Conservation (phyloP, 1,140 invertebrate genomes). For the Tribolium madens region DNA sequence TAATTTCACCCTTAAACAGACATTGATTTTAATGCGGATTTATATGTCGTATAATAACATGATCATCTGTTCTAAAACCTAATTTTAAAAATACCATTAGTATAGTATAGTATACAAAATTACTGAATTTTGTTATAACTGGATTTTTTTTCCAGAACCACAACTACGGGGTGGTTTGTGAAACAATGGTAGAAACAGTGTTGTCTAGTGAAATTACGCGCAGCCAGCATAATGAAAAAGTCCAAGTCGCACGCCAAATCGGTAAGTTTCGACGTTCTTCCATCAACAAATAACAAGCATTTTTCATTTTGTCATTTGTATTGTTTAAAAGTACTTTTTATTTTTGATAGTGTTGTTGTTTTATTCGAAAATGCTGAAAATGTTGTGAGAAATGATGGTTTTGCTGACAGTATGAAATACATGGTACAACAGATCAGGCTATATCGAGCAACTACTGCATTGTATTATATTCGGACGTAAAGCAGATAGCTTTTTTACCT, state of each 20-base stretch:
- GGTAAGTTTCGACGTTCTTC: slow-evolving; percentile 55
- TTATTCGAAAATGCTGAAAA: no score
- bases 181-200: slow-evolving; percentile 64
- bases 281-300: background rate
- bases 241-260: slow-evolving; percentile 63
- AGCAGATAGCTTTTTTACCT: background rate
- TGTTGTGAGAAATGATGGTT: background rate
- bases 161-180: slow-evolving; percentile 57
- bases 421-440: background rate
- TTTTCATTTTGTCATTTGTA: background rate
- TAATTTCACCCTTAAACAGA: no score
- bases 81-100: no score
- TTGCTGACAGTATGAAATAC: background rate
- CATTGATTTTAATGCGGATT: no score
- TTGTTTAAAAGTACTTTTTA: no score
- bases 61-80: no score
- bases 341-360: no score
- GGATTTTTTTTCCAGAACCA: slow-evolving; percentile 54
- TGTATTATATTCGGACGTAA: background rate
- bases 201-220: slow-evolving; percentile 65
- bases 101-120: no score
- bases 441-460: background rate
- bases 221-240: slow-evolving; percentile 65
- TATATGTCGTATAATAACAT: no score
- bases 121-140: no score